Evolutionary conservation across 2,797 vertebrate genomes (phyloP), one percentile per base, ranked within the genome.

Genomic region (Alfaro cultratus): DNA sequence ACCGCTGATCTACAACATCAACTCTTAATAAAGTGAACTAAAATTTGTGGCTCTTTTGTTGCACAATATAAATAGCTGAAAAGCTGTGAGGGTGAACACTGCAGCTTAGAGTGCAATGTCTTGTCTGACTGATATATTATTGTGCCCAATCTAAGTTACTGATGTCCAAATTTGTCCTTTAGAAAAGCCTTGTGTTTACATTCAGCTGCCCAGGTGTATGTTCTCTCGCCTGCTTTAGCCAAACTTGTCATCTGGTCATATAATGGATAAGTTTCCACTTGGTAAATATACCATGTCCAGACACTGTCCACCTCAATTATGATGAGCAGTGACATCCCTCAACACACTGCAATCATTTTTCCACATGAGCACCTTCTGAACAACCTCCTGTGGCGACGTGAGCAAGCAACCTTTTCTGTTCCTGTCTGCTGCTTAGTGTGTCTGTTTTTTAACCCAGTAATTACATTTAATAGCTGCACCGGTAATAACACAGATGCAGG

Each of bases 311-410:
- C 78, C 79, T 45, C 71, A 87, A 83, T 91, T 81, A 87, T 78
- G 72, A 81, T 73, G 70, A 87, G 81, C 79, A 47, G 57, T 70
- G 78, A 84, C 85, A 84, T 85, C 79, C 84, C 81, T 81, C 80
- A 80, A 79, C 74, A 85, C 82, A 79, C 83, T 57, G 73, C 84
- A 88, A 82, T 85, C 39, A 72, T 84, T 85, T 90, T 89, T 91
- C 88, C 80, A 89, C 88, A 87, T 88, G 80, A 83, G 72, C 84
- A 80, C 31, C 74, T 26, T 43, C 68, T 79, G 86, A 87, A 79
- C 76, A 85, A 51, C 83, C 74, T 86, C 74, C 78, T 62, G 71
- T 55, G 78, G 84, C 73, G 78, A 41, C 77, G 34, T 81, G 64
- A 87, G 81, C 21, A 41, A 62, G 64, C 76, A 89, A 89, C 83